These are phyloP conservation scores for Eilema sororculum DNA, from an alignment of 2,888 invertebrate genomes.

Conservation along the genomic window DNA sequence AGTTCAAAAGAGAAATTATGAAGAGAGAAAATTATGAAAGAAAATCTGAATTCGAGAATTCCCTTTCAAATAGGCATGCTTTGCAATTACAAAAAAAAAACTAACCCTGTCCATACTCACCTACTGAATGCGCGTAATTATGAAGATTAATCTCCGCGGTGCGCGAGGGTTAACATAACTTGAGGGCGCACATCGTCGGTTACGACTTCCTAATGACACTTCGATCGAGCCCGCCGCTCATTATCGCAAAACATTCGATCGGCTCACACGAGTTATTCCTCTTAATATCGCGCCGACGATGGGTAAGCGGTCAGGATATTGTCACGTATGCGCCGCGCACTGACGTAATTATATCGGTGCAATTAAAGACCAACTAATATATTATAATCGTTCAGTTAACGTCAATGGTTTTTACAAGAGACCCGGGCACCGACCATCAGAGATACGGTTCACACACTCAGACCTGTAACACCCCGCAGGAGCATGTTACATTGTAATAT, in stretches of 20 bases:
- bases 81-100: conserved; percentile 55
- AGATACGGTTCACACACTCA: conserved; percentile 69
- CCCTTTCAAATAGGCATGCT: conserved; percentile 33
- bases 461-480: conserved; percentile 70
- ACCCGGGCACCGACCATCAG: conserved; percentile 69
- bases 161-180: conserved; percentile 77
- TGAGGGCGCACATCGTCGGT: conserved; percentile 78
- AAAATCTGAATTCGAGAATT: conserved; percentile 43
- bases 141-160: conserved; percentile 78
- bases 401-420: conserved; percentile 81
- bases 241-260: conserved; percentile 85
- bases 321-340: conserved; percentile 82
- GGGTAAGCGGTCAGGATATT: conserved; percentile 80
- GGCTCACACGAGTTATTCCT: conserved; percentile 81
- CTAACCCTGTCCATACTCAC: conserved; percentile 61
- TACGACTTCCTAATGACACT: conserved; percentile 87
- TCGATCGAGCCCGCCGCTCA: conserved; percentile 83
- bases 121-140: conserved; percentile 70
- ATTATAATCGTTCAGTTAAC: conserved; percentile 85
- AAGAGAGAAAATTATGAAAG: conserved; percentile 18
- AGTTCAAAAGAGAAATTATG: conserved; percentile 22
- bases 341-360: conserved; percentile 85
- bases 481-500: conserved; percentile 50
- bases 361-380: conserved; percentile 86
- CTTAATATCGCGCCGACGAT: conserved; percentile 82